Base-by-base conservation (phyloP, 1,140 invertebrate genomes). In the Leptinotarsa undecemlineata region DNA sequence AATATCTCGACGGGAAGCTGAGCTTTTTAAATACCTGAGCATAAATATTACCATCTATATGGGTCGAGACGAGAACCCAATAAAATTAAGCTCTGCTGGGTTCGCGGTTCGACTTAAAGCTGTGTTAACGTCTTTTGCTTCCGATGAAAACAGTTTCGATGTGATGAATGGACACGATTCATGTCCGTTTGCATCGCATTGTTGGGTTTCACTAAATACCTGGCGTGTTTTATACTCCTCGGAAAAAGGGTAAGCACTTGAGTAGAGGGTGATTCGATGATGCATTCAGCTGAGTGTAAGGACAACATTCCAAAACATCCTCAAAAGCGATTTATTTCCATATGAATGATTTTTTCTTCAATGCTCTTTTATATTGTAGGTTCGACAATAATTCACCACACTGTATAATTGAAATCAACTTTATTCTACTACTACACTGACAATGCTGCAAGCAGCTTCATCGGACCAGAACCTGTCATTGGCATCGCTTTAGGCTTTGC, bases 1-100 rank as follows among this genome's bases (percentile, higher is more conserved):
- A 74, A 74, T 74, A 74, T 74, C 68, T 74, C 74, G 15, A 74
- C 68, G 74, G 74, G 74, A 64, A 64, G 74, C 68, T 66, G 60
- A 68, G 47, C n/a, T 63, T 74, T 74, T 66, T 64, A 26, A 71
- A 74, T 68, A 74, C 63, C 48, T 57, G 47, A 26, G 57, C 51
- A 71, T 70, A 73, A 67, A 71, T 61, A 71, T 61, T 47, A 51
- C 68, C 68, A 33, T 61, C 20, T 68, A 48, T 74, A 68, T 60
- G 47, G 64, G 42, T 51, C 61, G 73, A 74, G 67, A 69, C 73
- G 51, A 60, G 51, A 62, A 15, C 48, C 48, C 15, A 74, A 74
- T 73, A 73, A 73, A 73, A 68, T 61, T 61, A 61, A 61, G 60
- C 60, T n/a, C 17, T 20, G 60, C 14, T n/a, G 20, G 17, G 17